Percentiles rank a stretch among this genome's conserved stretches.
These are phyloP conservation scores for Pocillopora meandrina DNA, from an alignment of 92 coral and sea anemone genomes.

Conservation along the genomic window DNA sequence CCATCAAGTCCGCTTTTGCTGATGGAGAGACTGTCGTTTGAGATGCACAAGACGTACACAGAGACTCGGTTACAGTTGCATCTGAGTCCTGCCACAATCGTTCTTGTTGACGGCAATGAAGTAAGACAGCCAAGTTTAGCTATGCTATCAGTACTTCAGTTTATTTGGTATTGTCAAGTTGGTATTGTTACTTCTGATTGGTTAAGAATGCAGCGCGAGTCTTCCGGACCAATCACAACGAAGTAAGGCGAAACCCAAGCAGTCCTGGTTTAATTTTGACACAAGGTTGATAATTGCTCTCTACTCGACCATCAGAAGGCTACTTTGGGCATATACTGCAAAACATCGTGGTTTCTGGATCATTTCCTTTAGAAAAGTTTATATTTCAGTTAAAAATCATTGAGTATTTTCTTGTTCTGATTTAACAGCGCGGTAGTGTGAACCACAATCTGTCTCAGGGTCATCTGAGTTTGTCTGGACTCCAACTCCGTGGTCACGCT, in stretches of 20 bases:
- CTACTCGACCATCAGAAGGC: no score
- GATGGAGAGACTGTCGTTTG: slow-evolving; percentile 92
- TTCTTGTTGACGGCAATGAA: slow-evolving; percentile 79
- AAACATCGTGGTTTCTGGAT: neutral
- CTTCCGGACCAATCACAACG: no score
- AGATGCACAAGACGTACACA: slow-evolving; percentile 94
- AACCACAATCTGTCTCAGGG: slow-evolving; percentile 86
- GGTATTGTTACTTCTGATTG: no score
- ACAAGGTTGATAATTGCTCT: no score
- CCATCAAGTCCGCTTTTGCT: slow-evolving; percentile 77
- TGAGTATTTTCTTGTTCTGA: neutral
- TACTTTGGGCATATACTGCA: no score
- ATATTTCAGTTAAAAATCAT: neutral
- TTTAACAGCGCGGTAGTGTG: slow-evolving; percentile 74
- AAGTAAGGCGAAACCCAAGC: no score
- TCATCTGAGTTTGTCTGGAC: slow-evolving; percentile 89
- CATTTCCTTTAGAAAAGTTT: neutral
- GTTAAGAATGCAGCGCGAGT: no score
- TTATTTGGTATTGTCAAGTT: no score
- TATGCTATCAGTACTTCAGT: neutral
- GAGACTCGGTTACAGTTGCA: slow-evolving; percentile 96
- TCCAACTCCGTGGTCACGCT: slow-evolving; percentile 98
- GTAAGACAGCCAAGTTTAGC: slow-evolving; percentile 34
- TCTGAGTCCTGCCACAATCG: slow-evolving; percentile 85
- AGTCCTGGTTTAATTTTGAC: no score